Base-by-base conservation (phyloP, 2,888 invertebrate species). In the Caenorhabditis sp. region DNA sequence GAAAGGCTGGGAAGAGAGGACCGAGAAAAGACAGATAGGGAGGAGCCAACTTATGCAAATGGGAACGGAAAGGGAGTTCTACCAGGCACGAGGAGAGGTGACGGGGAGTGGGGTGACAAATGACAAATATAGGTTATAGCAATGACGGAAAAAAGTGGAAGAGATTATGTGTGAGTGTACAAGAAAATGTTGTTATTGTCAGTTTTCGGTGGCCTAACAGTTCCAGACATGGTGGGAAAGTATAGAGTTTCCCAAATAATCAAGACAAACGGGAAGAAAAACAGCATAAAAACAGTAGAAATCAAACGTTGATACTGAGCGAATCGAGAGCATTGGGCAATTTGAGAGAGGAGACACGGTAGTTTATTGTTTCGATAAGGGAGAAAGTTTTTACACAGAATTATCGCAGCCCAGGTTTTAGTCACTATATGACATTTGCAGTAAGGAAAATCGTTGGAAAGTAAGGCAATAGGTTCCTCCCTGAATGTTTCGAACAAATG, bases 61-160 rank as follows among this genome's bases (percentile, higher is more conserved):
- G 58, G 51, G 26, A 24, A 61, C 14, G 49, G 47, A 58, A 22
- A 38, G 35, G 24, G 41, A 66, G 75, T 35, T 56, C 59, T 38
- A 49, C 59, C 68, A 31, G 66, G 66, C 66, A 75, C 19, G 22
- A 7, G 26, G 24, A 22, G 16, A 16, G 22, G 24, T 35, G n/a
- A n/a, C n/a, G n/a, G n/a, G 58, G 59, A 47, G 49, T 49, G 8
- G 31, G 38, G 69, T 77, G 77, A 77, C 76, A 76, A 68, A 76
- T 76, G 68, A 68, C 77, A 77, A 77, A 77, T 69, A 77, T 63
- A 69, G 69, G 69, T 69, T 61, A n/a, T n/a, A 63, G 28, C 49
- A 35, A 44, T 58, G 58, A n/a, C n/a, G n/a, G n/a, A n/a, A n/a
- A n/a, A n/a, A n/a, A n/a, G n/a, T n/a, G n/a, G n/a, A n/a, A n/a